A percentile compares a stretch with the other conserved stretches of the same genome.
phyloP scores from a whole-genome alignment of 2,888 invertebrate species.

The Catonia carolina region DNA sequence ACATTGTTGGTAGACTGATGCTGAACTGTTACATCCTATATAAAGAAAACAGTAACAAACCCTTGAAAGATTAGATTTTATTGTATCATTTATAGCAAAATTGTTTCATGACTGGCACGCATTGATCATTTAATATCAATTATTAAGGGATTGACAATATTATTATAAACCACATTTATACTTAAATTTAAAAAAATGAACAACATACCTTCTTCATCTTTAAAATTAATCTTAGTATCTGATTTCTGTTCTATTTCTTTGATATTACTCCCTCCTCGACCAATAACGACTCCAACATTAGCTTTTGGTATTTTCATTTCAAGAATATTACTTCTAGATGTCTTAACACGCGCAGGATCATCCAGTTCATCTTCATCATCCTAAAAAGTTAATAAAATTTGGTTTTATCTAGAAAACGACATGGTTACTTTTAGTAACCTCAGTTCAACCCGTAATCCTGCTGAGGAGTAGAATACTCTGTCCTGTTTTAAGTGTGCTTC shows the following conservation, averaged over 20 bases:
- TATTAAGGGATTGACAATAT: too few relatives aligned
- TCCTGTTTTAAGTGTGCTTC: too few relatives aligned
- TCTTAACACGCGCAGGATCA: conserved; percentile 24
- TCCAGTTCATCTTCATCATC: conserved; percentile 33
- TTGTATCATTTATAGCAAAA: neutral
- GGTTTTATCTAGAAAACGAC: too few relatives aligned
- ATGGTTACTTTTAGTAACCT: too few relatives aligned
- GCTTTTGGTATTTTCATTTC: conserved; percentile 40
- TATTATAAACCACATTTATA: too few relatives aligned
- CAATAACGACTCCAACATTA: conserved; percentile 44
- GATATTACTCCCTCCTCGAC: conserved; percentile 68
- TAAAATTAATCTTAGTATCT: conserved; percentile 53
- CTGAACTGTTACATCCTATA: too few relatives aligned
- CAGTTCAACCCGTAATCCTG: too few relatives aligned
- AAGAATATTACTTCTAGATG: conserved; percentile 27
- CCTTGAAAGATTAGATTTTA: neutral
- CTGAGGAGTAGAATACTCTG: too few relatives aligned
- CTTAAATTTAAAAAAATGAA: too few relatives aligned
- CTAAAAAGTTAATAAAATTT: too few relatives aligned
- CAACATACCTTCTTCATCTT: conserved; percentile 38
- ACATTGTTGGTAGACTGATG: too few relatives aligned
- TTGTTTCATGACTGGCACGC: neutral
- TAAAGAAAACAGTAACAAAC: neutral
- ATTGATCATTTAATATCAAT: too few relatives aligned
- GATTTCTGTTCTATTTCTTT: conserved; percentile 67